Conservation (phyloP, 2,888 invertebrate genomes). For the Mellilla xanthometata region DNA sequence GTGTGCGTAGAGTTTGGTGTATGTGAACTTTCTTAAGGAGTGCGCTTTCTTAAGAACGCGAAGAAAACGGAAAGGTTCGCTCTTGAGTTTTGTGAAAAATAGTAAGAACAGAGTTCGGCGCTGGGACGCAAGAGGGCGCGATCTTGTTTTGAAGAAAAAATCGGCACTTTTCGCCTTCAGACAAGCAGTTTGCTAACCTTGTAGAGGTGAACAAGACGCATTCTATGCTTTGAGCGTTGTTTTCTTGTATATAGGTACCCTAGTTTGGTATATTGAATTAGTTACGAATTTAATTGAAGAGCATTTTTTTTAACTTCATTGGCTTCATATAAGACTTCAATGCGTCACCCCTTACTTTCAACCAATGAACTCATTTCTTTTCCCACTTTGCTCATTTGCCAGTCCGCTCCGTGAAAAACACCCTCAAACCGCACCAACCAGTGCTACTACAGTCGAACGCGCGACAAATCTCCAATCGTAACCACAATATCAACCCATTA, state of each 20-base stretch:
- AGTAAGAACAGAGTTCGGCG: slow-evolving; percentile 51
- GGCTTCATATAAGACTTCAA: slow-evolving; percentile 20
- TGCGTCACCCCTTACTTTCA: slow-evolving; percentile 24
- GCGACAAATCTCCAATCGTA: slow-evolving; percentile 63
- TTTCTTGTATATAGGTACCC: not conserved
- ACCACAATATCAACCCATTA: slow-evolving; percentile 54
- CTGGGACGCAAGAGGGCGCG: slow-evolving; percentile 64
- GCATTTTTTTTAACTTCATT: too few relatives aligned
- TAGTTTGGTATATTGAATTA: too few relatives aligned
- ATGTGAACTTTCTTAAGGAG: slow-evolving; percentile 71
- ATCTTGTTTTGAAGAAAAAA: slow-evolving; percentile 29
- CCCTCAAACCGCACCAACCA: slow-evolving; percentile 31
- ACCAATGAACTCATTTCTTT: slow-evolving; percentile 2
- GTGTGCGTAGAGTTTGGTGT: slow-evolving; percentile 28
- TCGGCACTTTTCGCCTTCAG: not conserved
- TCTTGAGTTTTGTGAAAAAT: slow-evolving; percentile 77
- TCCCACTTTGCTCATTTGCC: slow-evolving; percentile 20
- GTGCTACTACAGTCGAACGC: slow-evolving; percentile 44
- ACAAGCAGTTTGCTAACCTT: not conserved
- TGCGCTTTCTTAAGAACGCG: slow-evolving; percentile 75
- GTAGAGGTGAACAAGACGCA: not conserved
- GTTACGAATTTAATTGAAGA: too few relatives aligned
- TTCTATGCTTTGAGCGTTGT: not conserved
- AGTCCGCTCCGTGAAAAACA: slow-evolving; percentile 13
- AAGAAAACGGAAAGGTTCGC: slow-evolving; percentile 78